phyloP scores from a whole-genome alignment of 2,113 vertebrate species.

The Tupaia tana region DNA sequence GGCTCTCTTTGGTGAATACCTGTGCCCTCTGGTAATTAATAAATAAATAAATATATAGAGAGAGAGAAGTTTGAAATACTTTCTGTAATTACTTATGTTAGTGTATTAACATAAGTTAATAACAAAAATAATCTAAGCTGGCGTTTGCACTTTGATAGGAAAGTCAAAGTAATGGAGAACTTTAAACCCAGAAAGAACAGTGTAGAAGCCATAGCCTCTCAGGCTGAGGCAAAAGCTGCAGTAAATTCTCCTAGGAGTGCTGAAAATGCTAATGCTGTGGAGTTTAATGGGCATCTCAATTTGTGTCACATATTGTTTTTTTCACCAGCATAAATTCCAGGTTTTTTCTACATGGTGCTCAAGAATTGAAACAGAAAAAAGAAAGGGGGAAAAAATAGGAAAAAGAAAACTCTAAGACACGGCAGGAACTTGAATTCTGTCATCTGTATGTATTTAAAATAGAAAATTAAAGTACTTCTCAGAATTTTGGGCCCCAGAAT shows the following conservation, averaged over 20 bases:
- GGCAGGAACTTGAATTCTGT: neutral
- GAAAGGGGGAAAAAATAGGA: neutral
- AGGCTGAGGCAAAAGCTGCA: neutral
- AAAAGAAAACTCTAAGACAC: neutral
- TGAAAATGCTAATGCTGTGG: neutral
- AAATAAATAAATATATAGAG: neutral
- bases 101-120: neutral
- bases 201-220: neutral
- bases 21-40: no score
- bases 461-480: neutral
- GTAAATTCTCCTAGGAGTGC: neutral
- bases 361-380: neutral
- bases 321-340: conserved; percentile 23
- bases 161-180: neutral
- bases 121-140: neutral
- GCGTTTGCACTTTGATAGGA: neutral
- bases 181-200: neutral
- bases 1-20: no score
- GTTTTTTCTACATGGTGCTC: neutral
- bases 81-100: neutral
- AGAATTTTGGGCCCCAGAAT: neutral
- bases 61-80: neutral
- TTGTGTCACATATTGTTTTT: neutral
- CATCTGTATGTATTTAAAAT: neutral
- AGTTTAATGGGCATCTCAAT: neutral